Evolutionary conservation across 1,140 invertebrate genomes (phyloP).

Genomic region (Saccostrea cuccullata): DNA sequence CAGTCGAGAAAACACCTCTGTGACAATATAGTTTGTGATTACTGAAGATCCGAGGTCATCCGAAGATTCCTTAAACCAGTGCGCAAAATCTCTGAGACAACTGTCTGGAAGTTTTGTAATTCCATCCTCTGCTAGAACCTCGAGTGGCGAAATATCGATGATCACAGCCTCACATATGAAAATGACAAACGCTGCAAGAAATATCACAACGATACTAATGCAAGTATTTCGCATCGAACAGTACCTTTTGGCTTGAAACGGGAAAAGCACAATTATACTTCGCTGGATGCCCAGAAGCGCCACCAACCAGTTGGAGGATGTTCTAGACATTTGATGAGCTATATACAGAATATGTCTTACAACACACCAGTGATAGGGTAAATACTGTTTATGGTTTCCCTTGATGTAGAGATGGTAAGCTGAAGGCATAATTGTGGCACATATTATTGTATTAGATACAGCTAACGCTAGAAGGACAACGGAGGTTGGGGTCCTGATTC

Average conservation of each 20-base stretch:
- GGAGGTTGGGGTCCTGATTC: slow-evolving; percentile 51
- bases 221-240: slow-evolving; percentile 45
- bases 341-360: slow-evolving; percentile 44
- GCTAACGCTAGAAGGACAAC: slow-evolving; percentile 50
- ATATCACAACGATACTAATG: slow-evolving; percentile 36
- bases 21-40: slow-evolving; percentile 45
- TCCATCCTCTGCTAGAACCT: neutral
- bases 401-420: slow-evolving; percentile 43
- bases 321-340: slow-evolving; percentile 42
- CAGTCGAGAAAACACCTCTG: slow-evolving; percentile 43
- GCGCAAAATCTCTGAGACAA: slow-evolving; percentile 37
- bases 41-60: slow-evolving; percentile 41
- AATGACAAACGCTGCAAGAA: slow-evolving; percentile 29
- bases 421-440: slow-evolving; percentile 41
- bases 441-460: slow-evolving; percentile 48
- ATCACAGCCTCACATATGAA: slow-evolving; percentile 45
- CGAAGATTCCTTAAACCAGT: slow-evolving; percentile 43
- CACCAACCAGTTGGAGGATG: slow-evolving; percentile 52
- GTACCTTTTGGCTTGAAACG: slow-evolving; percentile 50
- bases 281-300: slow-evolving; percentile 48
- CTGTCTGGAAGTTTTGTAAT: slow-evolving; percentile 14
- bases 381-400: slow-evolving; percentile 40
- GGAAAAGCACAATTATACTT: slow-evolving; percentile 45
- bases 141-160: slow-evolving; percentile 41
- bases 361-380: slow-evolving; percentile 50